A percentile compares a stretch with the other conserved stretches of the same genome.
These are phyloP conservation scores for Mythimna impura DNA, from an alignment of 2,888 invertebrate species.

Conservation along the genomic window DNA sequence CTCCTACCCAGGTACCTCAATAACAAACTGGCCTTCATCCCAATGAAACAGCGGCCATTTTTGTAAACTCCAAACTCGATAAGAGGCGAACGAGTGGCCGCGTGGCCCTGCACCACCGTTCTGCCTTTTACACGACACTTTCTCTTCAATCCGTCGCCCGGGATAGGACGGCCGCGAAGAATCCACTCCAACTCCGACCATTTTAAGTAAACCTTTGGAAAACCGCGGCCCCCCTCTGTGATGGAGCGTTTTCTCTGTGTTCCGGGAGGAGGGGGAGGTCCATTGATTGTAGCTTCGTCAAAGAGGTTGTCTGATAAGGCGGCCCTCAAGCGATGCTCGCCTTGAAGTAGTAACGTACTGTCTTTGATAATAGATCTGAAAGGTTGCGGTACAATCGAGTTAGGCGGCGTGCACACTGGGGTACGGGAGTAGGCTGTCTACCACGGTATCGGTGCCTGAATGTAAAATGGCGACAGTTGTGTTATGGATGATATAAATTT, in stretches of 20 bases:
- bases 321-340: slow-evolving; percentile 68
- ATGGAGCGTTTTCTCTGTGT: slow-evolving; percentile 39
- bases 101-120: slow-evolving; percentile 48
- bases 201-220: slow-evolving; percentile 60
- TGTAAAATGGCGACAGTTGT: slow-evolving; percentile 32
- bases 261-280: slow-evolving; percentile 55
- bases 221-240: slow-evolving; percentile 38
- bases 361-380: slow-evolving; percentile 74
- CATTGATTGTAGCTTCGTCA: slow-evolving; percentile 67
- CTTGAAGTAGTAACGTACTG: slow-evolving; percentile 74
- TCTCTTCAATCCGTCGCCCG: slow-evolving; percentile 61
- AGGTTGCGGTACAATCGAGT: slow-evolving; percentile 68
- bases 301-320: slow-evolving; percentile 72
- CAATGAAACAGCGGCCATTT: slow-evolving; percentile 57
- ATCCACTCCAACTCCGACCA: slow-evolving; percentile 64
- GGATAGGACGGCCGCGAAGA: slow-evolving; percentile 64
- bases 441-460: slow-evolving; percentile 14
- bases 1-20: slow-evolving; percentile 1
- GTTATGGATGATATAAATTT: slow-evolving; percentile 13
- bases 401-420: slow-evolving; percentile 50
- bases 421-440: slow-evolving; percentile 26
- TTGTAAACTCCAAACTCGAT: slow-evolving; percentile 59
- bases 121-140: slow-evolving; percentile 67
- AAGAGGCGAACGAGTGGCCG: slow-evolving; percentile 47
- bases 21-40: slow-evolving; percentile 48